Evolutionary conservation across 2,797 vertebrate genomes (phyloP).

Genomic region (Rhinatrema bivittatum): DNA sequence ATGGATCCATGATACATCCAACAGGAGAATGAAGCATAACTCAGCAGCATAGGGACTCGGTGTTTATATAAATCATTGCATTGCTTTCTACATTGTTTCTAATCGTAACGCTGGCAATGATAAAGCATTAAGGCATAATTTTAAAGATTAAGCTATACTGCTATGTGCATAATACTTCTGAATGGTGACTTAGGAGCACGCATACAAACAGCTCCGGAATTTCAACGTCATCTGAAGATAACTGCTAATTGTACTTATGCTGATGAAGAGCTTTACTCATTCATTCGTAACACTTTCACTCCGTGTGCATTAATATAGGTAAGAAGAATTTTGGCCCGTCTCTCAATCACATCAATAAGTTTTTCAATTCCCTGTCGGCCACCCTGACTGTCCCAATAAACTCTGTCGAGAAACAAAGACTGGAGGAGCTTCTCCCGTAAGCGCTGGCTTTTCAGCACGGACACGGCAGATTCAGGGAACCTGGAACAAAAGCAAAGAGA

Average conservation of each 20-base stretch:
- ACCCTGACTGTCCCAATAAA: conserved; percentile 92
- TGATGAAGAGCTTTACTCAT: conserved; percentile 46
- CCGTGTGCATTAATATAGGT: conserved; percentile 88
- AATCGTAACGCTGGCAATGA: too few species aligned
- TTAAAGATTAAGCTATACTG: too few species aligned
- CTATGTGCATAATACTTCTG: too few species aligned
- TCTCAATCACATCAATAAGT: conserved; percentile 87
- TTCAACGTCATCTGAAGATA: too few species aligned
- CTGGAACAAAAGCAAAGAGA: conserved; percentile 52
- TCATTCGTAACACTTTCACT: conserved; percentile 71
- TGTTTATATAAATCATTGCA: background rate
- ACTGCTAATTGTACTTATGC: background rate
- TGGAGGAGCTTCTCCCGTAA: conserved; percentile 88
- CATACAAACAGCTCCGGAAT: too few species aligned
- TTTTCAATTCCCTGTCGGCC: conserved; percentile 88
- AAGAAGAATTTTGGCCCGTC: conserved; percentile 76
- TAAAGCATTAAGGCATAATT: too few species aligned
- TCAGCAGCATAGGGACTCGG: background rate
- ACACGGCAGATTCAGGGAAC: conserved; percentile 79
- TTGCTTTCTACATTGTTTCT: conserved; percentile 7
- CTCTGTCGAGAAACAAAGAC: conserved; percentile 87
- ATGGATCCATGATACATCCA: background rate
- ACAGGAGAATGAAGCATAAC: background rate
- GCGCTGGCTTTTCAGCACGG: conserved; percentile 72
- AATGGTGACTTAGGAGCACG: too few species aligned